Base-by-base conservation (phyloP, 2,888 invertebrate genomes). In the Cerastoderma edule region DNA sequence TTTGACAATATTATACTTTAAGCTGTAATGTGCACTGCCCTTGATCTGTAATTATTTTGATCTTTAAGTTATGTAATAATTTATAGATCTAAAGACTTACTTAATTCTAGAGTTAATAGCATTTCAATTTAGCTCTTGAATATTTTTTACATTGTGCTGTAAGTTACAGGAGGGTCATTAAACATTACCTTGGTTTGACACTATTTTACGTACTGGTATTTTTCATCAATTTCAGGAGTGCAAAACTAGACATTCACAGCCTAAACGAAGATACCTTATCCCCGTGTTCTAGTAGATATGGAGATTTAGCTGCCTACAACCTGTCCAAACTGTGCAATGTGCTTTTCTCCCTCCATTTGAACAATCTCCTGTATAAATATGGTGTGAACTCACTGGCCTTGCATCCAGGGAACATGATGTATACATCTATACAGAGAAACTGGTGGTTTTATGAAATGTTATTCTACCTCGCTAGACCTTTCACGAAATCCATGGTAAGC, bases 401-500 rank as follows among this genome's bases (percentile, higher is more conserved):
- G 22, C 92, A 92, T 73, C 92, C 92, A 3, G 92, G 92, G 27
- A 98, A 98, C 91, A 95, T 99, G 95, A 96, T 99, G 19, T 96
- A 94, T 75, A 95, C 97, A 0, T 94, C 95, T 82, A 69, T 98
- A 8, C 94, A 95, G 60, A 94, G 96, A 64, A 95, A 97, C 89
- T 98, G 97, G 95, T 98, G 98, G 97, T 89, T 96, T 27, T 97
- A 95, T 90, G 94, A 96, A 85, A 85, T 97, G 0, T 90, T 96
- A 0, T 98, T 97, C 91, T 94, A 95, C n/a, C 39, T 98, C 0
- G 96, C 96, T 16, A 94, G 97, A 71, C 98, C 98, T 8, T 99
- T 99, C 93, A 98, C 98, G 0, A 99, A 99, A 93, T 97, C 97
- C 30, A 91, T 98, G 95, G 97, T 97, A 93, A 94, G 94, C 87